phyloP scores from a whole-genome alignment of 1,140 invertebrate species.

The Calephelis virginiensis region DNA sequence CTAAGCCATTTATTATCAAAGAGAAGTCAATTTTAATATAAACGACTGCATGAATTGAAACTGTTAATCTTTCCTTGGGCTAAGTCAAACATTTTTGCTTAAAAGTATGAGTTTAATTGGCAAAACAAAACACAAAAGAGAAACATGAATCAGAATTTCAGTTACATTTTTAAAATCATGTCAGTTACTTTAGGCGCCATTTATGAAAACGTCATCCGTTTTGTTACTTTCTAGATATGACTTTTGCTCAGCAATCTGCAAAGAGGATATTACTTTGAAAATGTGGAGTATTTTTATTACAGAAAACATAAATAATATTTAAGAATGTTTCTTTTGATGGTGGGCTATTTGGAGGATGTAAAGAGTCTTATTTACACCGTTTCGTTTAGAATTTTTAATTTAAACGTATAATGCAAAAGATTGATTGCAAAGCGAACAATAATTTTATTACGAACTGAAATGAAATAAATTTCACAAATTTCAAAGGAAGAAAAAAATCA shows the following conservation, averaged over 20 bases:
- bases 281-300: not conserved
- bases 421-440: too few relatives aligned
- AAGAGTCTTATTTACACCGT: too few relatives aligned
- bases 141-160: conserved; percentile 33
- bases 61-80: conserved; percentile 1
- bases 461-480: too few relatives aligned
- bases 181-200: not conserved
- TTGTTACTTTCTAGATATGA: conserved; percentile 1
- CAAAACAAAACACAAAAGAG: conserved; percentile 37
- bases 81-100: conserved; percentile 4
- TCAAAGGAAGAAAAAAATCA: too few relatives aligned
- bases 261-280: not conserved
- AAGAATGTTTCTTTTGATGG: not conserved
- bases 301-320: not conserved
- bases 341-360: too few relatives aligned
- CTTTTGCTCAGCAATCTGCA: not conserved
- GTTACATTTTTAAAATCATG: conserved; percentile 25
- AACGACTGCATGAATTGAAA: not conserved
- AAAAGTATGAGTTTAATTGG: conserved; percentile 46
- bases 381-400: too few relatives aligned
- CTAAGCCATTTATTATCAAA: not conserved
- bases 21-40: not conserved
- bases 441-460: too few relatives aligned
- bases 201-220: not conserved
- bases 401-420: not conserved